Conservation (phyloP, 2,888 invertebrate genomes). For the Philopedon plagiatum region DNA sequence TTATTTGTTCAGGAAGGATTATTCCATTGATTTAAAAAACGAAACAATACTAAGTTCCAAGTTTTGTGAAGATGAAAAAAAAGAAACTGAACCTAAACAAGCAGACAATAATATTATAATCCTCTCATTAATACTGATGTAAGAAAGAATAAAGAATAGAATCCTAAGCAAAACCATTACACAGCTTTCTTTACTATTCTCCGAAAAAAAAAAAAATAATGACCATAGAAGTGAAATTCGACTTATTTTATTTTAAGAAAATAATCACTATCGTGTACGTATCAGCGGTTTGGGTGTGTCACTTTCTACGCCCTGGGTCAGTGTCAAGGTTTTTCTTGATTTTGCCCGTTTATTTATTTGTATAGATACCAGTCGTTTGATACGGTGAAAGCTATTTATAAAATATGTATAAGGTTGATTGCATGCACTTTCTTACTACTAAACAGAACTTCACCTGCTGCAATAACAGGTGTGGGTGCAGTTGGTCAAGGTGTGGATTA, state of each 20-base stretch:
- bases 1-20: too few relatives aligned
- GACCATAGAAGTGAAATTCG: slow-evolving; percentile 19
- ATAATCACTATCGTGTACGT: not conserved
- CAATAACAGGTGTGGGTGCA: not conserved
- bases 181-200: too few relatives aligned
- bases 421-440: not conserved
- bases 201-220: slow-evolving; percentile 19
- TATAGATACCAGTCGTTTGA: not conserved
- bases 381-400: slow-evolving; percentile 13
- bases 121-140: too few relatives aligned
- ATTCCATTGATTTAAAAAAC: too few relatives aligned
- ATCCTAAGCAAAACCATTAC: too few relatives aligned
- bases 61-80: too few relatives aligned
- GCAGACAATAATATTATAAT: too few relatives aligned
- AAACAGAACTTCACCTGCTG: not conserved
- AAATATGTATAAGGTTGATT: slow-evolving; percentile 1
- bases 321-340: slow-evolving; percentile 49
- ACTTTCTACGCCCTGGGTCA: slow-evolving; percentile 53
- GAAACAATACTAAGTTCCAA: too few relatives aligned
- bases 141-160: too few relatives aligned
- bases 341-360: slow-evolving; percentile 19
- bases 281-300: slow-evolving; percentile 28
- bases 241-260: slow-evolving; percentile 6
- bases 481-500: not conserved
- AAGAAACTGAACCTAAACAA: too few relatives aligned